These are phyloP conservation scores for Nymphalis polychloros DNA, from an alignment of 2,888 invertebrate genomes.

Conservation along the genomic window DNA sequence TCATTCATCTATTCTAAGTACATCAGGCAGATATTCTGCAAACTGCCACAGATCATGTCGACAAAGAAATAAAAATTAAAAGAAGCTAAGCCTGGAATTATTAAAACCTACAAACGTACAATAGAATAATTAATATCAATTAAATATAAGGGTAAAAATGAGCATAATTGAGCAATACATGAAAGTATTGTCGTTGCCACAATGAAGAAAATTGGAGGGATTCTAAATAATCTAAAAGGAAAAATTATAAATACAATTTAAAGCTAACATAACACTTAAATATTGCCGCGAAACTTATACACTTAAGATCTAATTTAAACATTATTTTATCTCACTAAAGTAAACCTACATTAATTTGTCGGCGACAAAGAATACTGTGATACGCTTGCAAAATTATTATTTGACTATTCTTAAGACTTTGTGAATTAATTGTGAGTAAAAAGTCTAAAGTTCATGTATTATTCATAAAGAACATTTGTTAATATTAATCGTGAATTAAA, in stretches of 20 bases:
- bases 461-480: constrained; percentile 8
- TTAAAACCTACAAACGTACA: constrained; percentile 42
- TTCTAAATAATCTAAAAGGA: constrained; percentile 54
- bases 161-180: constrained; percentile 78
- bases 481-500: background rate
- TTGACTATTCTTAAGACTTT: constrained; percentile 38
- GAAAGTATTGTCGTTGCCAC: constrained; percentile 71
- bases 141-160: constrained; percentile 56
- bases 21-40: constrained; percentile 53
- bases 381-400: constrained; percentile 35
- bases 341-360: constrained; percentile 37
- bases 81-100: constrained; percentile 46
- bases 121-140: constrained; percentile 40
- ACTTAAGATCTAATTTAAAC: constrained; percentile 40
- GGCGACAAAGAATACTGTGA: constrained; percentile 42
- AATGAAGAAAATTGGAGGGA: constrained; percentile 58
- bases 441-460: constrained; percentile 8
- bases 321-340: constrained; percentile 36
- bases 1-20: constrained; percentile 72
- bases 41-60: constrained; percentile 63
- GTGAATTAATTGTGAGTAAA: constrained; percentile 13
- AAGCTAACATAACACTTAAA: constrained; percentile 46
- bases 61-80: constrained; percentile 52
- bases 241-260: constrained; percentile 44
- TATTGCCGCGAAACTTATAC: constrained; percentile 47